Base-by-base conservation (phyloP, 2,113 vertebrate species). In the Ranitomeya imitator region DNA sequence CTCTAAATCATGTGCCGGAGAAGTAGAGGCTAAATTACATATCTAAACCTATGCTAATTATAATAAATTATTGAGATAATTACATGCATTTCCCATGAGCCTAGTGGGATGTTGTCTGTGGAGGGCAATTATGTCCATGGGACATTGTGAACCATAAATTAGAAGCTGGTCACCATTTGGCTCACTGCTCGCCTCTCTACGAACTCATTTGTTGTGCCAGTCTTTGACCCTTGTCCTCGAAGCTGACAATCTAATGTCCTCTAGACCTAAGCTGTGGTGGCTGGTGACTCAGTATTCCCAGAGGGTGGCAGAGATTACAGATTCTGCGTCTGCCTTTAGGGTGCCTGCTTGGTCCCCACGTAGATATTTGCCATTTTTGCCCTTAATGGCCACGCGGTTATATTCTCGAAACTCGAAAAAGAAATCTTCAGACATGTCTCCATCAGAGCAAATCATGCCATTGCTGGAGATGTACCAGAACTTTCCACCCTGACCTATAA, bases 391-490 rank as follows among this genome's bases (percentile, higher is more conserved):
- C 52, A 98, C 80, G 0, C 96, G 96, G 73, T 97, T 97, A 2
- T 95, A 95, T 88, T 96, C 97, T 55, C 95, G 93, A 87, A 99
- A 97, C 93, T 99, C 97, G 0, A 99, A 94, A 92, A 97, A 96
- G 94, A 99, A 99, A 83, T 99, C 97, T 90, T 99, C 98, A 0
- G 97, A 93, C 80, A 94, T 94, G 55, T 98, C 97, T 16, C 97
- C 97, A 0, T 99, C 97, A 1, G 96, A 95, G 93, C 96, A 95
- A 88, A 99, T 96, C 0, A 96, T 92, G 67, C 96, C 97, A 12
- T 94, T 96, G 94, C 95, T 95, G 52, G 97, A 95, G 15, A 97
- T 93, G 23, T 96, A 95, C 98, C 98, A 99, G 95, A 97, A 99
- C 91, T 95, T 97, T 71, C 95, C 97, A 51, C 93, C 93, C 12